A percentile compares a stretch with the other conserved stretches of the same genome.
phyloP scores from a whole-genome alignment of 2,113 vertebrate species.

The Ammospiza caudacuta region DNA sequence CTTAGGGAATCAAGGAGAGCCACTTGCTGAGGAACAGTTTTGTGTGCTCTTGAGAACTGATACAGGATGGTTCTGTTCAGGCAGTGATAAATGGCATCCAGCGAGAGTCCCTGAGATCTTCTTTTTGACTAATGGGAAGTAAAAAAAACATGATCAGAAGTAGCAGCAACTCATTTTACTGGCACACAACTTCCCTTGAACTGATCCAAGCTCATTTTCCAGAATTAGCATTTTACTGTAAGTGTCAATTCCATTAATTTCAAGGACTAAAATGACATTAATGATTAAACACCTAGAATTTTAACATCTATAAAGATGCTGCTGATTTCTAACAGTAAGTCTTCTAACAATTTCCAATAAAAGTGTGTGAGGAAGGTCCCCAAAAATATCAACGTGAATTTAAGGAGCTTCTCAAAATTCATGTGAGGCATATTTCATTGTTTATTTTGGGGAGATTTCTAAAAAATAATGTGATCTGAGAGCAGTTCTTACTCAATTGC shows the following conservation, averaged over 20 bases:
- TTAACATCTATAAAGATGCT: background rate
- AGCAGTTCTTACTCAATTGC: background rate
- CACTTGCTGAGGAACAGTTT: conserved; percentile 97
- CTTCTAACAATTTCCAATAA: background rate
- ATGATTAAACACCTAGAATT: background rate
- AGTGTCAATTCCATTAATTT: background rate
- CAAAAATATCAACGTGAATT: background rate
- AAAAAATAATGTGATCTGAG: background rate
- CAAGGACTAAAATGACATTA: background rate
- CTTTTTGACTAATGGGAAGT: conserved; percentile 86
- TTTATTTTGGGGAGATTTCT: background rate
- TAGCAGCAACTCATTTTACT: background rate
- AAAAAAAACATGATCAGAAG: background rate
- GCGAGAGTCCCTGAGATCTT: conserved; percentile 91
- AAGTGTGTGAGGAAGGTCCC: background rate
- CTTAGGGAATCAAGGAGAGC: conserved; percentile 92
- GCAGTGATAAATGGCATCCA: conserved; percentile 96
- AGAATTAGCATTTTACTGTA: background rate
- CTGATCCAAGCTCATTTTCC: background rate
- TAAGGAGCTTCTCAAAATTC: background rate
- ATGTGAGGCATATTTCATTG: rapidly evolving
- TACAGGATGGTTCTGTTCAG: conserved; percentile 98
- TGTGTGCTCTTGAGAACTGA: conserved; percentile 95
- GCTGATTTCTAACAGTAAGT: background rate
- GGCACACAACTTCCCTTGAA: background rate